Evolutionary conservation across 2,888 invertebrate genomes (phyloP).

Genomic region (Osmoderma eremita): DNA sequence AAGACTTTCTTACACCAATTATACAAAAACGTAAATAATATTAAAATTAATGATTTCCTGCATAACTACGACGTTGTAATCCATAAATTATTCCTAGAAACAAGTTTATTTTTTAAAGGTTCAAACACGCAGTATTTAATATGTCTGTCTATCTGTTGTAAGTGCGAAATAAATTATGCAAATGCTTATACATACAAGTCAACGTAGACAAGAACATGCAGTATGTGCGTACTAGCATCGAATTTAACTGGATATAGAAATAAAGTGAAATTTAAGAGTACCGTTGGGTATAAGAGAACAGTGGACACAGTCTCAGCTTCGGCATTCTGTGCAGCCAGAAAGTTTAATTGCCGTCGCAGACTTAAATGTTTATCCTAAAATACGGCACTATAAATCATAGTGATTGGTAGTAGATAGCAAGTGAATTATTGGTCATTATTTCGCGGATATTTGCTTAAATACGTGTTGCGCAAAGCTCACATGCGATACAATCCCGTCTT

Average conservation of each 20-base stretch:
- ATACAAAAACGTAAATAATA: too few species aligned
- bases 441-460: conserved; percentile 48
- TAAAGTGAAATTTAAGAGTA: conserved; percentile 18
- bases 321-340: conserved; percentile 23
- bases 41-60: conserved; percentile 22
- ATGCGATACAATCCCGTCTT: conserved; percentile 27
- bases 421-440: conserved; percentile 49
- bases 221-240: neutral
- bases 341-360: conserved; percentile 43
- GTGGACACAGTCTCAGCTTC: neutral
- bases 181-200: conserved; percentile 7
- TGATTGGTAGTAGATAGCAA: conserved; percentile 46
- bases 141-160: conserved; percentile 10
- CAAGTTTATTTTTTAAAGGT: conserved; percentile 32
- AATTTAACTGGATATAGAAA: conserved; percentile 8
- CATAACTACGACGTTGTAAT: neutral
- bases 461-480: conserved; percentile 45
- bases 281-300: neutral
- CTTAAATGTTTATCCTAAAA: conserved; percentile 47
- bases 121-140: conserved; percentile 29
- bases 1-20: too few species aligned
- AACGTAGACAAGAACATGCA: conserved; percentile 5
- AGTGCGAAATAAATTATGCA: conserved; percentile 24
- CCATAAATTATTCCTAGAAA: conserved; percentile 26
- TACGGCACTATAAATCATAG: conserved; percentile 47